Evolutionary conservation across 2,888 invertebrate species (phyloP), one percentile per base, ranked within the genome.

Genomic region (Lacanobia oleracea): DNA sequence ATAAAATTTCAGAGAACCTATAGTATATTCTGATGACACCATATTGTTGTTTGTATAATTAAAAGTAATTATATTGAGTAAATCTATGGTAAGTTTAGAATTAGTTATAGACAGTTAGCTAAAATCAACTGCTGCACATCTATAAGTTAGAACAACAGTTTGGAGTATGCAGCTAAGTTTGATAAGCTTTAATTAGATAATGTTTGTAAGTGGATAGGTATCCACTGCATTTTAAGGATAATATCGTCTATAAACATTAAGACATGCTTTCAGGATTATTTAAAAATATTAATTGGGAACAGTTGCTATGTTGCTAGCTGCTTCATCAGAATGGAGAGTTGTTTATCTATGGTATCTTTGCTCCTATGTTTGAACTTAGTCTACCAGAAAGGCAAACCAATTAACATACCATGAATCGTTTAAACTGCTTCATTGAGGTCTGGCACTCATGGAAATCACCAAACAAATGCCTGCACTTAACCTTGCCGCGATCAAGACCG

Each of bases 391-490:
- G 40, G 6, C 21, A 63, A 18, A 53, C 12, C 18, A 23, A n/a
- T 18, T 5, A 67, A 86, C 91, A 90, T 90, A 97, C 97, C 90
- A 93, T 82, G 81, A 97, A 96, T 87, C 98, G 96, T 85, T 96
- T 91, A 23, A 91, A 89, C 88, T 98, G 98, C 88, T 97, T 97
- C 0, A 91, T 91, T 79, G 94, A 91, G 2, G 94, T 93, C 21
- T 96, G 93, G 85, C 98, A 98, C 92, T 98, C 98, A 74, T 96
- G 94, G 85, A 97, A 97, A 91, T 98, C 98, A 0, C 95, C 94
- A 70, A 97, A 95, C 10, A 98, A 90, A 66, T 95, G 91, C 7
- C 91, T 88, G 89, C 98, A 98, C 88, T 97, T 97, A n/a, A 87
- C 88, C 50, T 93, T 84, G 0, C 97, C 98, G 54, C 96, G 95